Percentiles rank a stretch among this genome's conserved stretches.
Evolutionary conservation across 35 echinoderm and acorn worm genomes (phyloP).

Genomic region (Holothuria glaberrima): DNA sequence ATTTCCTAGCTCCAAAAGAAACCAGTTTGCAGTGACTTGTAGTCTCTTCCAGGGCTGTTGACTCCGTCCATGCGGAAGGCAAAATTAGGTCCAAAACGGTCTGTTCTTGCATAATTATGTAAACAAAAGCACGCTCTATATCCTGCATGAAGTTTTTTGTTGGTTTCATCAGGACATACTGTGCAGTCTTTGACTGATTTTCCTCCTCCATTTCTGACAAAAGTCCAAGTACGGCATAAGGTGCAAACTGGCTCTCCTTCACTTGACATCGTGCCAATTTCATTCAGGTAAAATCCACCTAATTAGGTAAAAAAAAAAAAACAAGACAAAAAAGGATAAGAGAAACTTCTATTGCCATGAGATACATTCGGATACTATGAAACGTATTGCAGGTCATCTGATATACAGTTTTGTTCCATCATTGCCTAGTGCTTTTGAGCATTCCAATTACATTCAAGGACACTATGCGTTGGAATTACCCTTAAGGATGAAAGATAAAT

Average conservation of each 20-base stretch:
- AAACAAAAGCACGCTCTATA: slow-evolving; percentile 59
- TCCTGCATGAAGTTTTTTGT: background rate
- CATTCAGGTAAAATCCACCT: slow-evolving; percentile 62
- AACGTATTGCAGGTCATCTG: no score
- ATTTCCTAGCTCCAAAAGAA: slow-evolving; percentile 36
- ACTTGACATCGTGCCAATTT: slow-evolving; percentile 13
- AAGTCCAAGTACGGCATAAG: slow-evolving; percentile 50
- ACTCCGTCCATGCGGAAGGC: background rate
- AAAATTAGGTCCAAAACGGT: slow-evolving; percentile 58
- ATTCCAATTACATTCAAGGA: no score
- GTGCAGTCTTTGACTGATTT: slow-evolving; percentile 2
- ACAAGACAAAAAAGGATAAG: no score
- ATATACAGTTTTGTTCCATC: no score
- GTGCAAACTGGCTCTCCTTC: background rate
- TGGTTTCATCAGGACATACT: slow-evolving; percentile 56
- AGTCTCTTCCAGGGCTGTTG: slow-evolving; percentile 26
- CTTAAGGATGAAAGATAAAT: no score
- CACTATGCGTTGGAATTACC: no score
- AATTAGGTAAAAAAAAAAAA: no score
- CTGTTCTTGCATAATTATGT: slow-evolving; percentile 5
- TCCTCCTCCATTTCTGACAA: background rate
- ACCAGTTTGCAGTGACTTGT: background rate
- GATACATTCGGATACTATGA: no score
- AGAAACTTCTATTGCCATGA: no score
- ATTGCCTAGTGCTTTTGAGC: no score